A percentile compares a stretch with the other conserved stretches of the same genome.
Evolutionary conservation across 2,797 vertebrate species (phyloP).

Genomic region (Esox masquinongy): DNA sequence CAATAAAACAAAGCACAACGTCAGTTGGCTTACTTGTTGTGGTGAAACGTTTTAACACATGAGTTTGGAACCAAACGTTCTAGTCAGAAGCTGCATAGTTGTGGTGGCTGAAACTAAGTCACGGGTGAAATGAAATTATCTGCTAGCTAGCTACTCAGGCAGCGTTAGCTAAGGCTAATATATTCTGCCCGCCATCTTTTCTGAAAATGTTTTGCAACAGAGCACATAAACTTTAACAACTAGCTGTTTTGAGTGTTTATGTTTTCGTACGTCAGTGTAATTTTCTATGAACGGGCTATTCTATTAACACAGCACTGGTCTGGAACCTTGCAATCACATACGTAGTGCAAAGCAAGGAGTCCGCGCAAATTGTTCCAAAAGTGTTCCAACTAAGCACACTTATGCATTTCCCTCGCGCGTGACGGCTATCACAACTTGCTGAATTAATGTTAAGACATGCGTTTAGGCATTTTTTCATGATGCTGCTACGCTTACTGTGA

Average conservation of each 20-base stretch:
- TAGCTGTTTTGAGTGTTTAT: not conserved
- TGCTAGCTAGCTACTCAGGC: not conserved
- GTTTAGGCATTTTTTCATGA: not conserved
- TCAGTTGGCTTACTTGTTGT: not conserved
- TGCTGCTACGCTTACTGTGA: too few species aligned
- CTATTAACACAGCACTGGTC: not conserved
- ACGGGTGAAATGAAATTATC: not conserved
- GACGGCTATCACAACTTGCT: not conserved
- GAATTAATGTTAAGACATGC: not conserved
- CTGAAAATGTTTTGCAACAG: not conserved
- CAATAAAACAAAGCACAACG: not conserved
- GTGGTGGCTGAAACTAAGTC: not conserved
- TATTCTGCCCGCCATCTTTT: slow-evolving; percentile 5
- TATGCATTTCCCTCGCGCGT: not conserved
- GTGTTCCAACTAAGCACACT: not conserved
- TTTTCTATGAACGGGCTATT: too few species aligned
- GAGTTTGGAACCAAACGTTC: not conserved
- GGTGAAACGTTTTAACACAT: not conserved
- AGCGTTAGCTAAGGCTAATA: not conserved
- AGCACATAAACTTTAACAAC: not conserved
- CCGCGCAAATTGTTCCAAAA: not conserved
- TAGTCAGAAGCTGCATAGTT: not conserved
- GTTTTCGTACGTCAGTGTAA: not conserved
- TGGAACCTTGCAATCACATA: not conserved
- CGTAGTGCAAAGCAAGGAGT: not conserved